Evolutionary conservation across 2,113 vertebrate species (phyloP).

Genomic region (Picathartes gymnocephalus): DNA sequence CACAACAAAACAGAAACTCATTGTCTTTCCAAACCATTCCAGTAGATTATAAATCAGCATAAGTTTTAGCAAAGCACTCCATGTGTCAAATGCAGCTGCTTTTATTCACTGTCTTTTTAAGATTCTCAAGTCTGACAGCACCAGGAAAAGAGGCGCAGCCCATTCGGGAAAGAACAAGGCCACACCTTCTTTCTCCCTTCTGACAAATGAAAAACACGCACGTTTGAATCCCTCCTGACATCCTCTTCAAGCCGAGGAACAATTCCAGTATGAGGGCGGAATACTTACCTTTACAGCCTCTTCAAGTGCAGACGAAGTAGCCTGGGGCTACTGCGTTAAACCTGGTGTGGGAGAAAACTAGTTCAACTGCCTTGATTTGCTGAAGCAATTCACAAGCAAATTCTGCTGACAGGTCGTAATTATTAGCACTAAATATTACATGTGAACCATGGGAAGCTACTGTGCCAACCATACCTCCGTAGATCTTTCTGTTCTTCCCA

Average conservation of each 20-base stretch:
- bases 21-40: not conserved
- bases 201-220: not conserved
- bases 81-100: not conserved
- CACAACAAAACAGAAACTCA: not conserved
- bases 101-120: not conserved
- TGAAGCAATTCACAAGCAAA: not conserved
- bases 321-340: not conserved
- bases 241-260: not conserved
- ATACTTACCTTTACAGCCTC: not conserved
- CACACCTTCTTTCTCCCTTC: accelerated
- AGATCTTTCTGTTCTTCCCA: slow-evolving; percentile 93
- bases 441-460: not conserved
- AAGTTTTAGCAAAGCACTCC: not conserved
- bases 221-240: not conserved
- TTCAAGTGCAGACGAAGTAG: not conserved
- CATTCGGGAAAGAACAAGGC: not conserved
- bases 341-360: not conserved
- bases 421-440: not conserved
- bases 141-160: not conserved
- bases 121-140: not conserved
- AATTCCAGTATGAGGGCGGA: not conserved
- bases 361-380: not conserved
- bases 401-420: not conserved
- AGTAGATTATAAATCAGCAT: accelerated
- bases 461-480: slow-evolving; percentile 79